These are phyloP conservation scores for Drosophila sp. DNA, from an alignment of 1,140 invertebrate genomes.

Conservation along the genomic window DNA sequence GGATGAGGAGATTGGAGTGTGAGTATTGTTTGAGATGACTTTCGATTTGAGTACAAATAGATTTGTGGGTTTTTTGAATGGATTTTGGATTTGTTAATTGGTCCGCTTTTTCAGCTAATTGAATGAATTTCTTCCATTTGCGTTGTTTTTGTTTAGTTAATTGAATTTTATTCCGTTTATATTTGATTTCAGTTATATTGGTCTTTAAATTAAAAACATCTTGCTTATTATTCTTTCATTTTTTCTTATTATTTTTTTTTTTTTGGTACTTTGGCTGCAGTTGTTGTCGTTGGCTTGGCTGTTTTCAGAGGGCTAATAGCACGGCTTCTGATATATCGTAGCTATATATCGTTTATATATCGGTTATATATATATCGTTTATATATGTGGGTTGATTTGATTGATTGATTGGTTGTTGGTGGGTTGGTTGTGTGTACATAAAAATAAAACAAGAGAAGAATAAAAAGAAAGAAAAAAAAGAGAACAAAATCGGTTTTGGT, in stretches of 20 bases:
- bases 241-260: slow-evolving; percentile 37
- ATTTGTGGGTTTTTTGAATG: slow-evolving; percentile 3
- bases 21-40: slow-evolving; percentile 9
- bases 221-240: slow-evolving; percentile 17
- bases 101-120: slow-evolving; percentile 38
- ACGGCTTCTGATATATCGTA: slow-evolving; percentile 83
- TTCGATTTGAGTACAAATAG: slow-evolving; percentile 12
- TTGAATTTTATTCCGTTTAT: slow-evolving; percentile 7
- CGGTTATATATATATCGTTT: slow-evolving; percentile 22
- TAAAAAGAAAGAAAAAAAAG: slow-evolving; percentile 71
- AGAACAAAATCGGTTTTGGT: slow-evolving; percentile 65
- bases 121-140: slow-evolving; percentile 71
- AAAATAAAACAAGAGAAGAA: slow-evolving; percentile 75
- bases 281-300: slow-evolving; percentile 39
- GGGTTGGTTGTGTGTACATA: slow-evolving; percentile 77
- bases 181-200: slow-evolving; percentile 22
- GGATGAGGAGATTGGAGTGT: neutral
- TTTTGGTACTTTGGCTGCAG: slow-evolving; percentile 74
- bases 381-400: slow-evolving; percentile 42
- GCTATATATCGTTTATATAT: slow-evolving; percentile 46
- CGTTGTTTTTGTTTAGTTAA: slow-evolving; percentile 44
- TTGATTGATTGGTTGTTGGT: slow-evolving; percentile 59
- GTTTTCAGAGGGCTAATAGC: slow-evolving; percentile 76
- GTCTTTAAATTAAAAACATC: slow-evolving; percentile 9
- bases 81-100: slow-evolving; percentile 17